A percentile compares a stretch with the other conserved stretches of the same genome.
phyloP scores from a whole-genome alignment of 1,140 invertebrate genomes.

The Papilio polyxenes region DNA sequence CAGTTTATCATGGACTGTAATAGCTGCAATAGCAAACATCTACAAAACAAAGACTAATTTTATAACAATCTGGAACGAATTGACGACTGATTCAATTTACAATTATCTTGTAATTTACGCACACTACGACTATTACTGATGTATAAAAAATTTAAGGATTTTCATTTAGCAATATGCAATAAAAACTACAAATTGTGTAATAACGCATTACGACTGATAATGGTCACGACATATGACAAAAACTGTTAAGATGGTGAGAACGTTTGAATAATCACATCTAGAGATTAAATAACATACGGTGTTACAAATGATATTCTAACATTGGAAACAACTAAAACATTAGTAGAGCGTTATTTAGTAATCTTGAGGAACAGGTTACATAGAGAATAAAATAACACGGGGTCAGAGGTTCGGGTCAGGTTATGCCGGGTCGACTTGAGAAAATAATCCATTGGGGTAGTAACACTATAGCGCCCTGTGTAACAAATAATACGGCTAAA shows the following conservation, averaged over 20 bases:
- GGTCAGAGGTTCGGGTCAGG: conserved; percentile 70
- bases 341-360: conserved; percentile 34
- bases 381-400: conserved; percentile 65
- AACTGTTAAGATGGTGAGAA: background rate
- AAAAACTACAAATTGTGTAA: conserved; percentile 26
- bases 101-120: conserved; percentile 28
- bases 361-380: conserved; percentile 69
- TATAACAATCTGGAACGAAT: conserved; percentile 19
- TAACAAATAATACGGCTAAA: conserved; percentile 57
- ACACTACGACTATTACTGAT: background rate
- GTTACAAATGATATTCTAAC: conserved; percentile 23
- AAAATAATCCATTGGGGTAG: conserved; percentile 66
- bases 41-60: conserved; percentile 2
- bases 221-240: background rate
- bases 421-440: conserved; percentile 53
- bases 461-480: conserved; percentile 49
- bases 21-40: background rate
- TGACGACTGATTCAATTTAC: background rate
- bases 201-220: background rate
- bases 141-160: background rate
- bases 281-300: background rate
- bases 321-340: conserved; percentile 33
- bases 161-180: background rate
- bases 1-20: background rate
- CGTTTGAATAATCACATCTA: background rate